phyloP scores from a whole-genome alignment of 2,113 vertebrate genomes.

The Trematocara macrostoma region DNA sequence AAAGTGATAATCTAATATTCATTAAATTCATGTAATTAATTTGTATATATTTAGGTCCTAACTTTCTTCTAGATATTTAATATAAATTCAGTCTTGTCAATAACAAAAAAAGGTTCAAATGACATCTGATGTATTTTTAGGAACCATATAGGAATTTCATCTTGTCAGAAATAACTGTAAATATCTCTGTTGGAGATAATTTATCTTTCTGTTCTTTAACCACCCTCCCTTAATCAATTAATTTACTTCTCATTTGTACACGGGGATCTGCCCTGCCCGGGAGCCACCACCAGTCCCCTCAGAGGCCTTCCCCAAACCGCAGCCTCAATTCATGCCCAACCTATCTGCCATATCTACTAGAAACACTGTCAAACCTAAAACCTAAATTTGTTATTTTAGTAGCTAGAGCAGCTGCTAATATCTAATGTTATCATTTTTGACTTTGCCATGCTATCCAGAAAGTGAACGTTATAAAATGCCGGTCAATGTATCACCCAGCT shows the following conservation, averaged over 20 bases:
- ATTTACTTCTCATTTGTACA: neutral
- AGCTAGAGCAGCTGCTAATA: neutral
- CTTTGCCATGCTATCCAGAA: neutral
- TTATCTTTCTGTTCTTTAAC: neutral
- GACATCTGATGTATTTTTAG: neutral
- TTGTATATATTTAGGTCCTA: neutral
- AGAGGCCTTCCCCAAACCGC: neutral
- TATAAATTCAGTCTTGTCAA: neutral
- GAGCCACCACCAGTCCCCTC: neutral
- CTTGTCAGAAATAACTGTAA: neutral
- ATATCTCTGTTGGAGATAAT: neutral
- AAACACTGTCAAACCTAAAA: neutral
- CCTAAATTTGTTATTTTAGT: neutral
- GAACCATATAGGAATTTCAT: neutral
- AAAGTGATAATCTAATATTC: neutral
- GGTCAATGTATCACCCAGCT: neutral
- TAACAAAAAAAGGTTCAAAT: neutral
- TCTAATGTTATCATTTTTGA: neutral
- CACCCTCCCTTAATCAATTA: neutral
- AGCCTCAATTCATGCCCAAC: neutral
- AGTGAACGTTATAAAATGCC: neutral
- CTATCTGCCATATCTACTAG: neutral
- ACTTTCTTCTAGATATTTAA: neutral
- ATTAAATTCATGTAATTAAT: neutral
- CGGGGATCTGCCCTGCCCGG: neutral